Evolutionary conservation across 2,888 invertebrate genomes (phyloP).

Genomic region (Phyllotreta cruciferae): DNA sequence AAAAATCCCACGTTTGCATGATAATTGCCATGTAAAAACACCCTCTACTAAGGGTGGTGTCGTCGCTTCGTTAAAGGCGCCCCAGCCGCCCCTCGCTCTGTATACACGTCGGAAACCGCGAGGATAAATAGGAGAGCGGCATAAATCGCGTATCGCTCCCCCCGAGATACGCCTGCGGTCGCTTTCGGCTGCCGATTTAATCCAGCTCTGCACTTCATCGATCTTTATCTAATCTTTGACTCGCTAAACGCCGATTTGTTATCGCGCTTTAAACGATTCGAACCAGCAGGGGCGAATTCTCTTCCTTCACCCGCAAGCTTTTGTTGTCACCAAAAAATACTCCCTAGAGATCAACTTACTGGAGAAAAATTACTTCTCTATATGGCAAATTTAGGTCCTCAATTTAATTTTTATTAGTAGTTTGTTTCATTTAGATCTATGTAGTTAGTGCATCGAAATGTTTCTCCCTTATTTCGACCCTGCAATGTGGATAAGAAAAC

Average conservation of each 20-base stretch:
- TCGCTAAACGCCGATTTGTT: slow-evolving; percentile 43
- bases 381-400: no score
- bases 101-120: not conserved
- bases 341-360: no score
- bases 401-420: no score
- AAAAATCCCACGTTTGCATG: no score
- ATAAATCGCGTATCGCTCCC: slow-evolving; percentile 17
- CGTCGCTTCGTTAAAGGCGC: no score
- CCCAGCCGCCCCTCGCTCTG: no score
- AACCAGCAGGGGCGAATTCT: slow-evolving; percentile 4
- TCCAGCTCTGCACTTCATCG: slow-evolving; percentile 54
- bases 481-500: not conserved
- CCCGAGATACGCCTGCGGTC: slow-evolving; percentile 36
- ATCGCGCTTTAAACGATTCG: slow-evolving; percentile 26
- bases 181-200: slow-evolving; percentile 51
- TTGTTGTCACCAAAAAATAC: not conserved
- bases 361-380: no score
- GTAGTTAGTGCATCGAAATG: no score
- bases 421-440: no score
- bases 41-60: no score
- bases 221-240: slow-evolving; percentile 50
- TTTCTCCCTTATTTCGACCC: not conserved
- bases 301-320: not conserved
- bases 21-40: no score
- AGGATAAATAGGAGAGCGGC: not conserved